These are phyloP conservation scores for Acleris literana DNA, from an alignment of 2,888 invertebrate genomes.

Conservation along the genomic window DNA sequence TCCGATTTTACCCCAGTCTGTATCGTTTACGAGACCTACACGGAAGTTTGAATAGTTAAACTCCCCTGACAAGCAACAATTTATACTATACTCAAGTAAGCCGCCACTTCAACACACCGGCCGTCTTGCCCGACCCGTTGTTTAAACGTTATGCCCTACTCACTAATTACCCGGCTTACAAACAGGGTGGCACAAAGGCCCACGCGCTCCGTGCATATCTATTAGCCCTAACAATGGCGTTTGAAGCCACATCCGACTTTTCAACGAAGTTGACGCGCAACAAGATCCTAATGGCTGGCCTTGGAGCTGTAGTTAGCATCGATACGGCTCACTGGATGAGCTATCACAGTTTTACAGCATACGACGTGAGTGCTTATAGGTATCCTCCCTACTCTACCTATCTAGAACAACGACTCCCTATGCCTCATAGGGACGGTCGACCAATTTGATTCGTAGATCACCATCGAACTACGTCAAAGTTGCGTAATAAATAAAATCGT, in stretches of 20 bases:
- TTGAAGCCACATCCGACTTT: slow-evolving; percentile 15
- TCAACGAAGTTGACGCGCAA: slow-evolving; percentile 14
- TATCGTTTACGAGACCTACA: too few species aligned
- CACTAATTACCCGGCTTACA: slow-evolving; percentile 35
- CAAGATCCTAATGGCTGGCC: slow-evolving; percentile 25
- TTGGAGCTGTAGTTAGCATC: slow-evolving; percentile 27
- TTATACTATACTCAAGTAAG: slow-evolving; percentile 1
- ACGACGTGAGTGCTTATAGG: neutral
- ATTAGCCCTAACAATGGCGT: slow-evolving; percentile 32
- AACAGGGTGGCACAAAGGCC: slow-evolving; percentile 34
- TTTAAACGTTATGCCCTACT: slow-evolving; percentile 32
- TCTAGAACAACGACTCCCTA: too few species aligned
- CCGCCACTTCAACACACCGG: slow-evolving; percentile 9
- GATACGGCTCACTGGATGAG: slow-evolving; percentile 25
- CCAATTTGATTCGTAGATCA: too few species aligned
- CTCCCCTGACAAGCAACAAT: neutral
- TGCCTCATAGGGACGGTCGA: too few species aligned
- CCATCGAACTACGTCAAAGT: too few species aligned
- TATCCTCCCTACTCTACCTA: neutral
- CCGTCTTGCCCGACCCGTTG: slow-evolving; percentile 19
- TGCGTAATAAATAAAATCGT: too few species aligned
- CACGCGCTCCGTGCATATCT: slow-evolving; percentile 31
- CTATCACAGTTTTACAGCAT: slow-evolving; percentile 14
- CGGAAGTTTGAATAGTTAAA: too few species aligned
- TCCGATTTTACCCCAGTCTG: too few species aligned